Conservation (phyloP, 2,797 vertebrate genomes). For the Lutjanus campechanus region DNA sequence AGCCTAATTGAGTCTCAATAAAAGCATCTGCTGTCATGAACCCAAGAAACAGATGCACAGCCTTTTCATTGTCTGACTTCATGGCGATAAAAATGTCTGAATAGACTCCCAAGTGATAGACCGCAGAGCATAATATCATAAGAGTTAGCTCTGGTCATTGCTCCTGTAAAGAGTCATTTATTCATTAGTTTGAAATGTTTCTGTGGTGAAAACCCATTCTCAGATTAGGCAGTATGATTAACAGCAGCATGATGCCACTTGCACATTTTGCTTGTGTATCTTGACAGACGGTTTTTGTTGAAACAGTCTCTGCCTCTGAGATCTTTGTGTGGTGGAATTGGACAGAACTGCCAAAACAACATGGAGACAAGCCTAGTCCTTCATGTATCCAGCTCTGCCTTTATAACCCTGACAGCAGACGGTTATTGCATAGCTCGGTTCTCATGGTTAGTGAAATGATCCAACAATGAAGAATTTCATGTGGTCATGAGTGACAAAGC, state of each 20-base stretch:
- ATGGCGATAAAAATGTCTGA: background rate
- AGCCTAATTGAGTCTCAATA: background rate
- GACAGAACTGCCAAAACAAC: no score
- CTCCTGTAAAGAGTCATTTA: background rate
- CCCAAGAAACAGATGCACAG: background rate
- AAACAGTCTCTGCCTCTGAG: background rate
- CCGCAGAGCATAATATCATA: background rate
- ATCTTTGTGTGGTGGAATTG: no score
- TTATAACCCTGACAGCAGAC: background rate
- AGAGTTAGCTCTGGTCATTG: background rate
- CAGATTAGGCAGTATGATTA: background rate
- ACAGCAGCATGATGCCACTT: background rate
- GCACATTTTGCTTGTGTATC: background rate
- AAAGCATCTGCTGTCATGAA: background rate
- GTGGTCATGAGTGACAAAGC: background rate
- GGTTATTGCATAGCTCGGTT: no score
- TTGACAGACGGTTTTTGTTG: background rate
- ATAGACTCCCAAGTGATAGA: background rate
- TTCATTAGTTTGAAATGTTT: background rate
- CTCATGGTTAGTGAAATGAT: background rate
- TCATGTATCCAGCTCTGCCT: no score
- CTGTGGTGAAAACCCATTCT: background rate
- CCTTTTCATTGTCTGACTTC: background rate
- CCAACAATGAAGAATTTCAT: background rate
- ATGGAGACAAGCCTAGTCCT: no score